Evolutionary conservation across 2,113 vertebrate species (phyloP).

Genomic region (Lophotis ruficrista): DNA sequence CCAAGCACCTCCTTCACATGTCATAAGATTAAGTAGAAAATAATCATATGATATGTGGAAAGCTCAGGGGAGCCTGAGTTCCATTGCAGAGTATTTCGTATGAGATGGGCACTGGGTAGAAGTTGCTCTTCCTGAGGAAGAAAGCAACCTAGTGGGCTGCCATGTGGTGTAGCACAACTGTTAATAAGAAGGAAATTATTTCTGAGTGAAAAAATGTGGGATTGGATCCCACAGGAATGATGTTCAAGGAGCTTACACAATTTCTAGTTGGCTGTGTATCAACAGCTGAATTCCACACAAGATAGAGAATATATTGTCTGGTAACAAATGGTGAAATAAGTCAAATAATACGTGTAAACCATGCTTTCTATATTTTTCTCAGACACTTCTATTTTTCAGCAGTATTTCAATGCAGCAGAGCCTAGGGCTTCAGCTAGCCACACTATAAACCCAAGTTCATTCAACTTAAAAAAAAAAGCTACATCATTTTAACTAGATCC

Average conservation of each 20-base stretch:
- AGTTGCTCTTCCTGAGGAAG: background rate
- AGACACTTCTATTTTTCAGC: background rate
- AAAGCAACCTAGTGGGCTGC: background rate
- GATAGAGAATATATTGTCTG: background rate
- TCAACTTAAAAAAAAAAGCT: background rate
- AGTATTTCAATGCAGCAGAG: background rate
- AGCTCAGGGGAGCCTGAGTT: background rate
- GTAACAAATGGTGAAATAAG: background rate
- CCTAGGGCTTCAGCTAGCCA: background rate
- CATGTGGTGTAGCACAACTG: background rate
- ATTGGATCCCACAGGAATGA: background rate
- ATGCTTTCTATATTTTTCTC: background rate
- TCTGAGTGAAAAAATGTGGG: background rate
- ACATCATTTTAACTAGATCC: background rate
- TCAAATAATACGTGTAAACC: background rate
- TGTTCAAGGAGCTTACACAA: background rate
- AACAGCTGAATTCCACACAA: background rate
- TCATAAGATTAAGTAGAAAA: background rate
- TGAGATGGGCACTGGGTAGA: background rate
- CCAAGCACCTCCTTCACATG: background rate
- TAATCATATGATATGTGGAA: background rate
- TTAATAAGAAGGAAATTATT: constrained; percentile 1
- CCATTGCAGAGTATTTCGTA: background rate
- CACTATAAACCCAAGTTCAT: background rate
- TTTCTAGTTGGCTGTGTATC: background rate